Evolutionary conservation across 1,140 invertebrate genomes (phyloP).

Genomic region (Akabosia matsudoensis): DNA sequence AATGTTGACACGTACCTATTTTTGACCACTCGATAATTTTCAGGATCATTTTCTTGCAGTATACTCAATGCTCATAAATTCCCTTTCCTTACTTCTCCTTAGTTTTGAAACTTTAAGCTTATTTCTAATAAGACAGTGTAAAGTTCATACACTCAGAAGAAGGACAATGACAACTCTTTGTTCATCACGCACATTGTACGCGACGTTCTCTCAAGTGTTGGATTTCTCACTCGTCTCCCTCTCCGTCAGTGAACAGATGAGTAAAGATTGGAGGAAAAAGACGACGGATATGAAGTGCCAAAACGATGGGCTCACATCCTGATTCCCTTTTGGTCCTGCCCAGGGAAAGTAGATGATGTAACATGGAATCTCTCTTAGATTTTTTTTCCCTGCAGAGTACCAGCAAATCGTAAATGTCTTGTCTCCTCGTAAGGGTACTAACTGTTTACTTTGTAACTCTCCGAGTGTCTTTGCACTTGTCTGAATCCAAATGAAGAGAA

Average conservation of each 20-base stretch:
- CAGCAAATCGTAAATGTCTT: not conserved
- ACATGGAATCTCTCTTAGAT: slow-evolving; percentile 18
- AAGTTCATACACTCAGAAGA: too few species aligned
- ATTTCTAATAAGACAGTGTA: too few species aligned
- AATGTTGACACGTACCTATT: too few species aligned
- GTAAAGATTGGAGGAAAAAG: not conserved
- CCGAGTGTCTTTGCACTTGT: not conserved
- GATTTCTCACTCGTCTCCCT: not conserved
- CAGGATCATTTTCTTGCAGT: too few species aligned
- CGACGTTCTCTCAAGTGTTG: not conserved
- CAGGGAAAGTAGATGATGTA: not conserved
- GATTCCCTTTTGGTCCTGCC: not conserved
- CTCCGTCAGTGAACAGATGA: not conserved
- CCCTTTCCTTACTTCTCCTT: too few species aligned
- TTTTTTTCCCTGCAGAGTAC: not conserved
- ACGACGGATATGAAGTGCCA: slow-evolving; percentile 8
- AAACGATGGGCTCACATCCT: not conserved
- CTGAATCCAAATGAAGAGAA: not conserved
- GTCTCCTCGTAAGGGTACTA: not conserved
- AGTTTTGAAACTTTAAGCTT: too few species aligned
- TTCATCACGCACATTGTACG: too few species aligned
- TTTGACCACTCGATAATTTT: too few species aligned
- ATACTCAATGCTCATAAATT: too few species aligned
- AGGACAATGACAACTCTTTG: too few species aligned
- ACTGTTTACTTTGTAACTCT: not conserved